Base-by-base conservation (phyloP, 2,113 vertebrate species). In the Cyprinodon variegatus region DNA sequence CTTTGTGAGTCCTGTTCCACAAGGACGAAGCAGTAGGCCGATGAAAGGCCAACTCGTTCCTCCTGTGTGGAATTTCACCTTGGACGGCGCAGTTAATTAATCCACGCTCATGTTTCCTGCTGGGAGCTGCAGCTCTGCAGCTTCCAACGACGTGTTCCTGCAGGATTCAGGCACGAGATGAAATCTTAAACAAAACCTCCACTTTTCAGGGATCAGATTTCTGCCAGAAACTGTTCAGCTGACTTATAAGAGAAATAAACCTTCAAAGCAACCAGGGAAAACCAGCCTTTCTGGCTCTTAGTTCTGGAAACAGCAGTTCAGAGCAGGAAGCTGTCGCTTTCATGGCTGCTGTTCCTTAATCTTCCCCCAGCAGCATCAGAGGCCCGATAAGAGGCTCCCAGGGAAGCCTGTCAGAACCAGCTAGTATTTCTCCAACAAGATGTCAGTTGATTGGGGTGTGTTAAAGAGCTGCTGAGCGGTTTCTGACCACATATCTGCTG, bases 101-200 rank as follows among this genome's bases (percentile, higher is more conserved):
- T 53, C 74, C 10, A 13, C 1, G 37, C 3, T 86, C 74, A 12
- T 36, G 11, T 86, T 82, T 43, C 78, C 9, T 1, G 29, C 1
- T 68, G 29, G 45, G 13, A 46, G 15, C 29, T 12, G 64, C 43
- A 36, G 37, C 22, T 40, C 67, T 0, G 45, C 20, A n/a, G 68
- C 37, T 2, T 36, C 7, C 22, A 36, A 4, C 0, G 11, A 43
- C 70, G 4, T 59, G 75, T 70, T n/a, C 41, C 75, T 78, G 76
- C 79, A 69, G 41, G 71, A 53, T 11, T 57, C 61, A 48, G 8
- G 13, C 7, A 7, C 13, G 53, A 60, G 40, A 36, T 61, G 74
- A 66, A 77, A 74, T 3, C 22, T 61, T 40, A 78, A 71, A 72
- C 75, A 61, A 39, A 70, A 84, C 70, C 74, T 84, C 46, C 60